phyloP scores from a whole-genome alignment of 2,888 invertebrate genomes.

The Theristus sp. region DNA sequence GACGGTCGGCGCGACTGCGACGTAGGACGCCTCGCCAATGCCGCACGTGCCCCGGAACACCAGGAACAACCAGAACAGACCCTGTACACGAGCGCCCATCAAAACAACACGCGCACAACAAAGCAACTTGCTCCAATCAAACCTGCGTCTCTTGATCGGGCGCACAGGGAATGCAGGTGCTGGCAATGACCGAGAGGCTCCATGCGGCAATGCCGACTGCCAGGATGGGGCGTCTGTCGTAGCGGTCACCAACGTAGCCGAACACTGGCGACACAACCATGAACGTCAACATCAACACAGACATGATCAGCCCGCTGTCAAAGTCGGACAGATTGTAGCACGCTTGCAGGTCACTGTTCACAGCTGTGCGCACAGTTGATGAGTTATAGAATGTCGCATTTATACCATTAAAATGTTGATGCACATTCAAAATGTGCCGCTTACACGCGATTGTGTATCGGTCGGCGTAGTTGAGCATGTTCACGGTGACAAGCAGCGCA shows the following conservation, averaged over 20 bases:
- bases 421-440: no score
- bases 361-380: no score
- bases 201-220: conserved; percentile 70
- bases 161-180: conserved; percentile 52
- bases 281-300: conserved; percentile 79
- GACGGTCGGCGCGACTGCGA: conserved; percentile 93
- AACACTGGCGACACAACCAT: no score
- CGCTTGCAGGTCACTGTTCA: conserved; percentile 52
- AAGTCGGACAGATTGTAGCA: conserved; percentile 55
- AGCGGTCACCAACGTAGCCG: no score
- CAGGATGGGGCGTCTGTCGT: conserved; percentile 71
- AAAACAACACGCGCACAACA: no score
- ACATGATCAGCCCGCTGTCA: conserved; percentile 63
- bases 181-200: conserved; percentile 69
- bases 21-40: conserved; percentile 94
- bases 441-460: no score
- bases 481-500: conserved; percentile 59
- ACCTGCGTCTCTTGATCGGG: no score
- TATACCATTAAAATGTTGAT: no score
- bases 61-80: conserved; percentile 56
- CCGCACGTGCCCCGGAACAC: conserved; percentile 77
- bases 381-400: no score
- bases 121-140: no score
- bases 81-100: no score
- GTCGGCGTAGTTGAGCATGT: conserved; percentile 95